Evolutionary conservation across 2,797 vertebrate species (phyloP).

Genomic region (Gymnothorax reevesii): DNA sequence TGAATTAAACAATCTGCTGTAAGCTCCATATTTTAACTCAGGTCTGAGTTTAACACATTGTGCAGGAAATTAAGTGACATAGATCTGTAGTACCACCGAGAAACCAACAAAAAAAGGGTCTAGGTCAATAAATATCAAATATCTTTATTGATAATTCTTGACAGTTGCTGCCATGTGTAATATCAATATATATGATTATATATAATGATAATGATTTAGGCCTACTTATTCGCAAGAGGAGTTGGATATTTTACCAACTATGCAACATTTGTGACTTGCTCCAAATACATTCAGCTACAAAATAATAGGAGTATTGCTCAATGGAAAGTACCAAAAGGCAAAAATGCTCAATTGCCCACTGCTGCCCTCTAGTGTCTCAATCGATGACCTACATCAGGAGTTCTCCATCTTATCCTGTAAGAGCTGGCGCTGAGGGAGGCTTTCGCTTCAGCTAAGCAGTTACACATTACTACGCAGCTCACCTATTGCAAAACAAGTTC

Average conservation of each 20-base stretch:
- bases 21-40: background rate
- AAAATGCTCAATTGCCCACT: slow-evolving; percentile 8
- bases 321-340: background rate
- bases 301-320: too few species aligned
- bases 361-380: slow-evolving; percentile 35
- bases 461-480: too few species aligned
- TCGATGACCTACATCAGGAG: background rate
- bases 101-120: background rate
- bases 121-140: background rate
- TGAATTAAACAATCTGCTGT: background rate
- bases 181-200: background rate
- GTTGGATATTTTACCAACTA: background rate
- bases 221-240: background rate
- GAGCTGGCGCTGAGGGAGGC: too few species aligned
- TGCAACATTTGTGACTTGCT: background rate
- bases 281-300: background rate
- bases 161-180: background rate
- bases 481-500: too few species aligned
- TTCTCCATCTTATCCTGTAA: too few species aligned
- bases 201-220: background rate
- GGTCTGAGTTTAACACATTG: background rate
- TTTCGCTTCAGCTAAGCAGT: too few species aligned
- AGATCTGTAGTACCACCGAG: background rate
- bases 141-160: slow-evolving; percentile 2
- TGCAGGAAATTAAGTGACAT: background rate